These are phyloP conservation scores for Ridgeia piscesae DNA, from an alignment of 1,140 invertebrate genomes.

Conservation along the genomic window DNA sequence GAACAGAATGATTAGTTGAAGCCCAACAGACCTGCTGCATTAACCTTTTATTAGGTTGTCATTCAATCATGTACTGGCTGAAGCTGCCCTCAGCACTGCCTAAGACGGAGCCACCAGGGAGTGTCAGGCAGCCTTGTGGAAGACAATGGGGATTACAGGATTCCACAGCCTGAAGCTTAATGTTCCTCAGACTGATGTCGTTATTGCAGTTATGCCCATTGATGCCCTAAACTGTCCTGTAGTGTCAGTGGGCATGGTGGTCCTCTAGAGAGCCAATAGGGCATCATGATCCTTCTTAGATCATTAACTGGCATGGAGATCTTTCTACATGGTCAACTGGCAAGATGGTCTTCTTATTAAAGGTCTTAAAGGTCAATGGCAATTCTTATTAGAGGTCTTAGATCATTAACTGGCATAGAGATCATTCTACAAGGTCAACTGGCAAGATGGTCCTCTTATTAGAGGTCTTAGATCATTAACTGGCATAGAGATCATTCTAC, in stretches of 20 bases:
- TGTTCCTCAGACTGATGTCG: neutral
- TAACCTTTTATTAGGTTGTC: constrained; percentile 6
- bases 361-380: too few relatives aligned
- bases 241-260: neutral
- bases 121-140: neutral
- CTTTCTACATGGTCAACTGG: neutral
- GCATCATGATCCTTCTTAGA: neutral
- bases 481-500: too few relatives aligned
- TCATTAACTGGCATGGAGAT: neutral
- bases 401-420: too few relatives aligned
- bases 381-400: too few relatives aligned
- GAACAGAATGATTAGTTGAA: neutral
- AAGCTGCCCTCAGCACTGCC: neutral
- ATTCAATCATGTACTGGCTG: neutral
- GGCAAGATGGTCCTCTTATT: too few relatives aligned
- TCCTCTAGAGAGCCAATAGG: neutral
- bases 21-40: neutral
- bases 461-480: too few relatives aligned
- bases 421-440: too few relatives aligned
- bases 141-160: neutral
- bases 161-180: neutral
- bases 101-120: neutral
- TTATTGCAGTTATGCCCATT: neutral
- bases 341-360: neutral
- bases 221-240: neutral